Evolutionary conservation across 2,797 vertebrate species (phyloP).

Genomic region (Gymnocypris eckloni): DNA sequence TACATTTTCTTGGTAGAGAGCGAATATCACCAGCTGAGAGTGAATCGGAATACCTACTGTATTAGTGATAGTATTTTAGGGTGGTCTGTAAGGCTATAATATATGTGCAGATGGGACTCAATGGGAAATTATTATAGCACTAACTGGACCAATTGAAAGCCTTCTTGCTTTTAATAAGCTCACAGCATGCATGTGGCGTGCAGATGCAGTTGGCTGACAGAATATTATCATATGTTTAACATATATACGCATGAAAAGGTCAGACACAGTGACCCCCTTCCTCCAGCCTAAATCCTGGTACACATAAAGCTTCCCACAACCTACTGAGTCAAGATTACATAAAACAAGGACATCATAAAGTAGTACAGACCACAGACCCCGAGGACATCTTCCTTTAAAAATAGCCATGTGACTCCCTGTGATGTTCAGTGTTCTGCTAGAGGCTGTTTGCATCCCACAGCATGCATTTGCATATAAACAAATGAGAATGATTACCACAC

Average conservation of each 20-base stretch:
- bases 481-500: conserved; percentile 25
- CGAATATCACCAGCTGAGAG: conserved; percentile 21
- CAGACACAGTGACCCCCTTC: not conserved
- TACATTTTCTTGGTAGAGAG: not conserved
- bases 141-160: conserved; percentile 38
- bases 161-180: conserved; percentile 49
- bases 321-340: not conserved
- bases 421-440: conserved; percentile 35
- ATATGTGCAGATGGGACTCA: conserved; percentile 38
- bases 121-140: conserved; percentile 25
- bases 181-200: conserved; percentile 36
- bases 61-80: conserved; percentile 16
- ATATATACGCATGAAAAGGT: not conserved
- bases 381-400: conserved; percentile 51
- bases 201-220: conserved; percentile 2
- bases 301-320: not conserved
- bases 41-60: not conserved
- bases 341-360: conserved; percentile 12
- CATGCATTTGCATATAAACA: conserved; percentile 48
- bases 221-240: conserved; percentile 23
- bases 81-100: conserved; percentile 3
- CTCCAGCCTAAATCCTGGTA: not conserved
- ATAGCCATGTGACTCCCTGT: conserved; percentile 44
- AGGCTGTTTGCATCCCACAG: conserved; percentile 39
- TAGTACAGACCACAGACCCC: conserved; percentile 10